These are phyloP conservation scores for Argyra leucocephala DNA, from an alignment of 2,888 invertebrate species.

Conservation along the genomic window DNA sequence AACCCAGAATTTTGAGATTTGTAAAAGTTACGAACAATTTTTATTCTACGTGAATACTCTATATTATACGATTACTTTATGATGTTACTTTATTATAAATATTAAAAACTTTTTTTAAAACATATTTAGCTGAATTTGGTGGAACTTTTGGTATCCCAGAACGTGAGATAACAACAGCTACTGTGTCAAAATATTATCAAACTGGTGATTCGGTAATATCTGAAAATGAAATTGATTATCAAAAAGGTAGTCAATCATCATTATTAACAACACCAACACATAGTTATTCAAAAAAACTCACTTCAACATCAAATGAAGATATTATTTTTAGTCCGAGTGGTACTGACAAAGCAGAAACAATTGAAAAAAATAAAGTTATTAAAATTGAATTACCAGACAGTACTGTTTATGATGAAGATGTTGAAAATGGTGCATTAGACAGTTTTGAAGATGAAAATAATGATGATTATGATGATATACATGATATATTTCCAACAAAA, in stretches of 20 bases:
- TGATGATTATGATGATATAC: conserved; percentile 16
- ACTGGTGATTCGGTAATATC: background rate
- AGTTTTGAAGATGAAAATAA: conserved; percentile 15
- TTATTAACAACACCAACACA: background rate
- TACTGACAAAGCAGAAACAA: background rate
- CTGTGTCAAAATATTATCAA: too few species aligned
- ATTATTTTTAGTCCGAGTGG: too few species aligned
- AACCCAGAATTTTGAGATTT: too few species aligned
- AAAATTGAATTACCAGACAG: conserved; percentile 10
- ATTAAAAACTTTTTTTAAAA: too few species aligned
- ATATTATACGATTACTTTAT: too few species aligned
- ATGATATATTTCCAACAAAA: background rate
- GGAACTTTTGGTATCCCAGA: background rate
- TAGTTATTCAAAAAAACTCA: background rate
- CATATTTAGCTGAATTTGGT: conserved; percentile 1
- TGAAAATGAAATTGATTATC: conserved; percentile 8
- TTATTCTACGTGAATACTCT: too few species aligned
- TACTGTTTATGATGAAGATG: conserved; percentile 8
- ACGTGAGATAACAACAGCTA: background rate
- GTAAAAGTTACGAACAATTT: too few species aligned
- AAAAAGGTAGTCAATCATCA: background rate
- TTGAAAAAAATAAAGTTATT: background rate
- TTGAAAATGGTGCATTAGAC: conserved; percentile 11
- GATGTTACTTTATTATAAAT: too few species aligned
- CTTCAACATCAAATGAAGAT: background rate